phyloP scores from a whole-genome alignment of 2,113 vertebrate species.

The Hippocampus comes region DNA sequence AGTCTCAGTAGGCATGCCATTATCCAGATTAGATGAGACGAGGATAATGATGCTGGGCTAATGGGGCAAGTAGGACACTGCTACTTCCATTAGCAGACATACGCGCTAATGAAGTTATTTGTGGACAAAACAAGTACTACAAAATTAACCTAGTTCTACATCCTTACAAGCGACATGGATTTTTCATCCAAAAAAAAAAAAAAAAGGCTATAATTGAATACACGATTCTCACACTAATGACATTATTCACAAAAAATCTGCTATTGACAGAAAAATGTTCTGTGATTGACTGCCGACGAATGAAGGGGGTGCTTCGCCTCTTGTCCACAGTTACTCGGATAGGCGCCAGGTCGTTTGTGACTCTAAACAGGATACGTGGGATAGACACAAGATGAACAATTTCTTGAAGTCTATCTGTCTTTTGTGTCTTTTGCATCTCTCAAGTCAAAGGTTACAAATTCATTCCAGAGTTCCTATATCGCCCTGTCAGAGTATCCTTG shows the following conservation, averaged over 20 bases:
- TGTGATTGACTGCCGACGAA: too few species aligned
- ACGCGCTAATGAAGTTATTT: slow-evolving; percentile 1
- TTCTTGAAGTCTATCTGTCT: neutral
- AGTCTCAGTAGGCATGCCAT: neutral
- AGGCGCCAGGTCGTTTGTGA: neutral
- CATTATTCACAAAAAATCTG: too few species aligned
- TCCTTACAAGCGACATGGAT: neutral
- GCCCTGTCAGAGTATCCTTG: neutral
- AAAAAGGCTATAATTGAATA: neutral
- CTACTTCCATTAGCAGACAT: slow-evolving; percentile 1
- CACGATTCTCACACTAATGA: too few species aligned
- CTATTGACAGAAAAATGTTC: too few species aligned
- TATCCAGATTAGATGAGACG: neutral
- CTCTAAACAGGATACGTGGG: neutral
- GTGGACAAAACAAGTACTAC: neutral
- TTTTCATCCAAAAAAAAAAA: neutral
- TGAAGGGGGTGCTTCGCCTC: neutral
- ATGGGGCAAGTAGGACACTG: slow-evolving; percentile 1
- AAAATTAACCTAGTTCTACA: neutral
- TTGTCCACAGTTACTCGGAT: neutral
- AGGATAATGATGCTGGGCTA: neutral
- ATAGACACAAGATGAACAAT: neutral
- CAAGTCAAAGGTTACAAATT: neutral
- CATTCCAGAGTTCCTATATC: neutral
- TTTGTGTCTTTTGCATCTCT: neutral